Evolutionary conservation across 2,797 vertebrate genomes (phyloP).

Genomic region (Labroides dimidiatus): DNA sequence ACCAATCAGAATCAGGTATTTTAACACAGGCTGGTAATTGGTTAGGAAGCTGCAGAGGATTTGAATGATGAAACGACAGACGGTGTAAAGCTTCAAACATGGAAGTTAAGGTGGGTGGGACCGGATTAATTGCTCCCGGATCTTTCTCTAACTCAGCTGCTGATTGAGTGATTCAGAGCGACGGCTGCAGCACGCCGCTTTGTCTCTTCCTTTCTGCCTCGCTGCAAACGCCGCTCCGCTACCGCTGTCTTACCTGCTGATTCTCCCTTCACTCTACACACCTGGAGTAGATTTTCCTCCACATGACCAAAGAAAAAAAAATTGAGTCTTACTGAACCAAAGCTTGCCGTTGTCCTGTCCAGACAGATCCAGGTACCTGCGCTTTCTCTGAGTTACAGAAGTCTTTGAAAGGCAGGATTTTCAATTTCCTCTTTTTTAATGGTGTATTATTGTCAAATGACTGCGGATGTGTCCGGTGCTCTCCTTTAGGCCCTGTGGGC

Average conservation of each 20-base stretch:
- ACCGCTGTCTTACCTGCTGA: constrained; percentile 16
- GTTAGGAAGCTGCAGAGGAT: too few species aligned
- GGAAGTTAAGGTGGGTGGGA: too few species aligned
- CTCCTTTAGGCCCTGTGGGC: constrained; percentile 40
- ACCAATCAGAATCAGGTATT: too few species aligned
- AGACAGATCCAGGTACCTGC: constrained; percentile 24
- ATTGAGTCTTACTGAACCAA: constrained; percentile 33
- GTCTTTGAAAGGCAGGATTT: constrained; percentile 52
- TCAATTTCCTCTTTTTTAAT: constrained; percentile 63
- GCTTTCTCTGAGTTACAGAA: constrained; percentile 56
- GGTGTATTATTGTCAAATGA: constrained; percentile 64
- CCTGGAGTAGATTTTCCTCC: constrained; percentile 2
- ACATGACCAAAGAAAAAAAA: constrained; percentile 52
- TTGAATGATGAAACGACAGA: too few species aligned
- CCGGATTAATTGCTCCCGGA: constrained; percentile 64
- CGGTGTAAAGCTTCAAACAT: too few species aligned
- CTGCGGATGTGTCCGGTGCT: constrained; percentile 48
- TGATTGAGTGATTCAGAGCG: constrained; percentile 61
- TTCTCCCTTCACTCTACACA: constrained; percentile 16
- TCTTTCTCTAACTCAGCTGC: constrained; percentile 54
- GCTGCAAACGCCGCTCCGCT: not conserved
- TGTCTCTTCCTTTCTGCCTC: constrained; percentile 14
- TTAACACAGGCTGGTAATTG: too few species aligned
- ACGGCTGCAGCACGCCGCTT: constrained; percentile 47
- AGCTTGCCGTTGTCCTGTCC: constrained; percentile 45